Evolutionary conservation across 2,113 vertebrate genomes (phyloP), one percentile per base, ranked within the genome.

Genomic region (Eretmochelys imbricata): DNA sequence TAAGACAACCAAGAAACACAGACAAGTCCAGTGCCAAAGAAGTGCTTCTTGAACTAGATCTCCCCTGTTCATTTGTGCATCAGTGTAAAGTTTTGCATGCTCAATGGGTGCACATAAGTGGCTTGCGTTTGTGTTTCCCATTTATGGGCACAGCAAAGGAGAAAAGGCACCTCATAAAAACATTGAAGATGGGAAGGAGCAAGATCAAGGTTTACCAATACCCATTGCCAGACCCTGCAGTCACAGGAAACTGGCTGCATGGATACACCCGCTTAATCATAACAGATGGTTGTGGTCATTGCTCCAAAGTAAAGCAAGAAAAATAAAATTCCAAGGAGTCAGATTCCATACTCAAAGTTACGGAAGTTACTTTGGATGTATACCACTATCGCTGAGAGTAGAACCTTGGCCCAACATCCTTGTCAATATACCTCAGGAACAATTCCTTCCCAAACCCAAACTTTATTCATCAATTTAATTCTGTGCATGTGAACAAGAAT

Each of bases 401-500:
- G 35, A 72, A 49, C 85, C 91, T 88, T 85, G 3, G 54, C 78
- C 88, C 84, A 89, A 84, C 51, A 2, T 20, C 29, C 29, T 59
- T 51, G 50, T 72, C 49, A 51, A 48, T 2, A 4, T 83, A 84
- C 72, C 55, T 9, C 0, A 0, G 79, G 75, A 90, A 46, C 55
- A 84, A 57, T 79, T 10, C 50, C 9, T 81, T 90, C 62, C 78
- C 6, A 75, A 89, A 89, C 2, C 29, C 46, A 72, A n/a, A 59
- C 8, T n/a, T n/a, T 50, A 31, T 46, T 10, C 29, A 86, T 55
- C 35, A 17, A 14, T 25, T 2, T 69, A 85, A 25, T 82, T 82
- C 35, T 90, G 19, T 86, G 62, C 88, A 72, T 4, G 35, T 88
- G 88, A 88, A 88, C 9, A 82, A 86, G 53, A 84, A 82, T 81